Base-by-base conservation (phyloP, 2,888 invertebrate species). In the Cryptophagus acutangulus region DNA sequence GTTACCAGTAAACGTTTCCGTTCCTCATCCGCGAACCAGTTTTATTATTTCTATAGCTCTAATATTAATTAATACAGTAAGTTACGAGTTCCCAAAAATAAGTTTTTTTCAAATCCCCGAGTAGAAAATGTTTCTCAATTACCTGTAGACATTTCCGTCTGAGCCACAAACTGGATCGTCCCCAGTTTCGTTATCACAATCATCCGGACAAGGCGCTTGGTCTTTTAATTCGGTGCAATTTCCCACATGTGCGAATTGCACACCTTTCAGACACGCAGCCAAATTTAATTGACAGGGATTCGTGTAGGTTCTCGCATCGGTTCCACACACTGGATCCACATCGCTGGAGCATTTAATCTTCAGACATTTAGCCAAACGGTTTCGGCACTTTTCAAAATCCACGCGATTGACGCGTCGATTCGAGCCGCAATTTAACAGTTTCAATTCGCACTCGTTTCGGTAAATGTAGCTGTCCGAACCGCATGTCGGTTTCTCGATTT, bases 391-490 rank as follows among this genome's bases (percentile, higher is more conserved):
- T 49, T 87, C 87, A 73, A 87, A 84, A 54, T 86, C 84, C 0
- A 84, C 81, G 52, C 78, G 77, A 52, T 74, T 74, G 13, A 85
- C 79, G 40, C 82, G 74, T 42, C 82, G 73, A 53, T 72, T 75
- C 18, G 62, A 57, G 3, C 61, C 90, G 69, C 90, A 91, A 64
- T 89, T 90, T 15, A 90, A 75, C 79, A 90, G 82, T 65, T 83
- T 83, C 71, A 94, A 78, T 64, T 92, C 89, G 60, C 94, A 94
- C 55, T 89, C 84, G 59, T 84, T 90, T 49, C 82, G 78, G 70
- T 94, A 94, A 44, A 93, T 78, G 62, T 82, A 87, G 41, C 89
- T 88, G 67, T 94, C 93, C 1, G 87, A 88, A 2, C 91, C 93
- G 58, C 94, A 94, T 2, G 88, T 84, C 6, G 82, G 74, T 43